Evolutionary conservation across 2,113 vertebrate species (phyloP).

Genomic region (Progne subis): DNA sequence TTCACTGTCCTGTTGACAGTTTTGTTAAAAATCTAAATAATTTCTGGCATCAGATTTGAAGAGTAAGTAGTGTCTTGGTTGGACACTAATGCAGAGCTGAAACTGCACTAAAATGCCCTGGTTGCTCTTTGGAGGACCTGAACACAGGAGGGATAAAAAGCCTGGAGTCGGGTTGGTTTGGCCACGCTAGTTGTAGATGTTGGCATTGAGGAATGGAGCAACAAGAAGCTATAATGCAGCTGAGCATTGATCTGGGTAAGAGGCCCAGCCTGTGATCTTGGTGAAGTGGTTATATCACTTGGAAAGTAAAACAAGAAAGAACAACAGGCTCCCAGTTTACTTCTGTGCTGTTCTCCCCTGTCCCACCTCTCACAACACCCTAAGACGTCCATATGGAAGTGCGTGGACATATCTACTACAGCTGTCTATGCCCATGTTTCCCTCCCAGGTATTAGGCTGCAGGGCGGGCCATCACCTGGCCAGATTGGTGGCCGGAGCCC

Average conservation of each 20-base stretch:
- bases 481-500: not conserved
- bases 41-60: not conserved
- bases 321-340: not conserved
- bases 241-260: not conserved
- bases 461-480: fast-evolving
- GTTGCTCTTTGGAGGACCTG: not conserved
- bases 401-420: not conserved
- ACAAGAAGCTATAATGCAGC: not conserved
- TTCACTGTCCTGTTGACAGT: not conserved
- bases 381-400: fast-evolving
- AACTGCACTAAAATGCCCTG: not conserved
- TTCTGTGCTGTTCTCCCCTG: not conserved
- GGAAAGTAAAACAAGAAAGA: not conserved
- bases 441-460: not conserved
- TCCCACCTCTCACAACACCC: not conserved
- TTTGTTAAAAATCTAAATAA: not conserved
- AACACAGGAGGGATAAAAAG: not conserved
- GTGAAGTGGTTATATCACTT: not conserved
- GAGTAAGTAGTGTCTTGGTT: not conserved
- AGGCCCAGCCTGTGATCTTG: not conserved
- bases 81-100: not conserved
- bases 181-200: not conserved
- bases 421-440: not conserved
- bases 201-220: not conserved
- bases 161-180: not conserved